Conservation (phyloP, 1,140 invertebrate genomes). For the Lepidurus packardi region DNA sequence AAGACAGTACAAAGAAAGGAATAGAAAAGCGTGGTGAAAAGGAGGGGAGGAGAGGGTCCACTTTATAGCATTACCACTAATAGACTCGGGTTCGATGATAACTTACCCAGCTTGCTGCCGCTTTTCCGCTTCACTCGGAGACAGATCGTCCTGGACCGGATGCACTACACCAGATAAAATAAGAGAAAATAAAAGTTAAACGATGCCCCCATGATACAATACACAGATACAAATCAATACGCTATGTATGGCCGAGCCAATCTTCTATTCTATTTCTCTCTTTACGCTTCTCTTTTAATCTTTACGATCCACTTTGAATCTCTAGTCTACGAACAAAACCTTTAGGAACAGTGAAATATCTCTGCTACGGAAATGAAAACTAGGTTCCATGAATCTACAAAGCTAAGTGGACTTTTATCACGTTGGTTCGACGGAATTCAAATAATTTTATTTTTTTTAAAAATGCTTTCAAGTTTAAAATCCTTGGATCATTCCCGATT, state of each 20-base stretch:
- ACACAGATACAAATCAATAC: neutral
- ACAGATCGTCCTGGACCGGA: conserved; percentile 87
- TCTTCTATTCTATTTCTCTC: neutral
- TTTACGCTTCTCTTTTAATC: neutral
- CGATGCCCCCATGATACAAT: neutral
- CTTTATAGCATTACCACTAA: conserved; percentile 26
- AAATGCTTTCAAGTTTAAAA: too few relatives aligned
- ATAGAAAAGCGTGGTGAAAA: conserved; percentile 15
- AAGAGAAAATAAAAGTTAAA: conserved; percentile 22
- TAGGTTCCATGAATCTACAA: too few relatives aligned
- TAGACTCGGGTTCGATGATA: conserved; percentile 17
- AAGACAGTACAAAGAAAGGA: conserved; percentile 27
- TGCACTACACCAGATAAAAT: conserved; percentile 67
- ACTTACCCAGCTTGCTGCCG: conserved; percentile 79
- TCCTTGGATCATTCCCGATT: too few relatives aligned
- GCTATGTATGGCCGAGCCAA: neutral
- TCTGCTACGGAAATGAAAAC: too few relatives aligned
- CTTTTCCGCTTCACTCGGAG: conserved; percentile 80
- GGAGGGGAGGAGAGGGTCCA: conserved; percentile 31
- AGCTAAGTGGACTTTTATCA: too few relatives aligned
- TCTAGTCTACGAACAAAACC: neutral
- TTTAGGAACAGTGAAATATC: too few relatives aligned
- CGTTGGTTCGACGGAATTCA: too few relatives aligned
- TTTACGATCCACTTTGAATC: neutral
- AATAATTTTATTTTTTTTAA: too few relatives aligned